A percentile compares a stretch with the other conserved stretches of the same genome.
Conservation (phyloP, 2,888 invertebrate genomes). For the Abscondita cerata region DNA sequence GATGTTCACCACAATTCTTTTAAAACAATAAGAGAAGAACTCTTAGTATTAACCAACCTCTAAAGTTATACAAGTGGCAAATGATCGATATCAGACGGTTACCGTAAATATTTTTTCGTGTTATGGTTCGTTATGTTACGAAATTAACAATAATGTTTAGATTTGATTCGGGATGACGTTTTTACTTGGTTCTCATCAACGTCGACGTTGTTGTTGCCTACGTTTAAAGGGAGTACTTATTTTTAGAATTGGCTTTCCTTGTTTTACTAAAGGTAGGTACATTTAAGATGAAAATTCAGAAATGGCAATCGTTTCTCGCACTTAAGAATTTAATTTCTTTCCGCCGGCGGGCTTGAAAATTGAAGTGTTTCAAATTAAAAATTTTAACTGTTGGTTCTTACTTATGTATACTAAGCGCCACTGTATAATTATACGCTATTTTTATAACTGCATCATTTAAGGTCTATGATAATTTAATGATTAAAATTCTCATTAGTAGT, state of each 20-base stretch:
- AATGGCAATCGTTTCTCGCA: too few species aligned
- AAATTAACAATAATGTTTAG: conserved; percentile 24
- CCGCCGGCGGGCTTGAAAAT: background rate
- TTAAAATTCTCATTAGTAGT: background rate
- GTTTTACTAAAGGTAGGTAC: conserved; percentile 48
- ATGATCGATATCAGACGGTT: background rate
- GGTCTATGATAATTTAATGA: background rate
- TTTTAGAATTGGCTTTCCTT: conserved; percentile 50
- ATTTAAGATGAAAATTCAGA: background rate
- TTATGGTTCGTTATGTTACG: conserved; percentile 5
- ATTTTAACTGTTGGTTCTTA: too few species aligned
- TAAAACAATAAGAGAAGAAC: conserved; percentile 10
- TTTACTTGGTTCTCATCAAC: conserved; percentile 22
- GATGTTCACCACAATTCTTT: conserved; percentile 26
- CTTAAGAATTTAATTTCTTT: conserved; percentile 4
- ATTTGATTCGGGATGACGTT: conserved; percentile 32
- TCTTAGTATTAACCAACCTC: conserved; percentile 7
- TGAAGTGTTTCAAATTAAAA: background rate
- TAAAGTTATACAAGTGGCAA: background rate
- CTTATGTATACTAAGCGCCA: background rate
- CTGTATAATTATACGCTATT: background rate
- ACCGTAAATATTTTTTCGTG: conserved; percentile 9
- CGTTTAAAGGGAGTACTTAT: conserved; percentile 48
- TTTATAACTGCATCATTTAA: background rate
- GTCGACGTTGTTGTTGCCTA: conserved; percentile 46